These are phyloP conservation scores for Empis livida DNA, from an alignment of 2,888 invertebrate species.

Conservation along the genomic window DNA sequence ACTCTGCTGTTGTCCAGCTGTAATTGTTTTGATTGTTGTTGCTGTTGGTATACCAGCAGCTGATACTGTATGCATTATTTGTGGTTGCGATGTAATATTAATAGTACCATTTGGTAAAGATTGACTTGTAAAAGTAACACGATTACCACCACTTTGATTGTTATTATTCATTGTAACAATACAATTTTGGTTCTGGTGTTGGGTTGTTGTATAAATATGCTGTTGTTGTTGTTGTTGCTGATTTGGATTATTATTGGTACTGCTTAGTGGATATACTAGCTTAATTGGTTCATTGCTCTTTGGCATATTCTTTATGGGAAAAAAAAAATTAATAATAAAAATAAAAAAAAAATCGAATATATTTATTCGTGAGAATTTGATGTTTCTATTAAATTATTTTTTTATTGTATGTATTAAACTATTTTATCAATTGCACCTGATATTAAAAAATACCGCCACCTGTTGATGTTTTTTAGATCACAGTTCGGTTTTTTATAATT, in stretches of 20 bases:
- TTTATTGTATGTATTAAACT: no score
- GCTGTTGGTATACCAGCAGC: slow-evolving; percentile 38
- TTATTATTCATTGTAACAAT: slow-evolving; percentile 36
- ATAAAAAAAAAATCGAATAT: no score
- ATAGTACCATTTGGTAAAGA: slow-evolving; percentile 58
- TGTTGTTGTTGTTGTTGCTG: slow-evolving; percentile 10
- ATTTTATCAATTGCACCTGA: no score
- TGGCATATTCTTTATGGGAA: slow-evolving; percentile 24
- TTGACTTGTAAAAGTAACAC: slow-evolving; percentile 50
- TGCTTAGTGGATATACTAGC: slow-evolving; percentile 37
- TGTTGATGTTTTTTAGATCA: no score
- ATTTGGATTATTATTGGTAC: slow-evolving; percentile 20
- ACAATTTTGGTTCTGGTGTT: slow-evolving; percentile 13
- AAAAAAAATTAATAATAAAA: no score
- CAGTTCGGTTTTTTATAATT: no score
- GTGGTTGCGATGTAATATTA: slow-evolving; percentile 39
- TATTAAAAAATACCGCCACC: no score
- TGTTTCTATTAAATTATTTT: no score
- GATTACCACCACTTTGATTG: slow-evolving; percentile 31
- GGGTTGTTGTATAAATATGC: slow-evolving; percentile 9
- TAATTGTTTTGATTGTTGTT: slow-evolving; percentile 35
- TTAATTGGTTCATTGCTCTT: slow-evolving; percentile 42
- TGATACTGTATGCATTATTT: slow-evolving; percentile 37
- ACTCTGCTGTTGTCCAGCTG: slow-evolving; percentile 20
- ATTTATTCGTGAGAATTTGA: no score